Evolutionary conservation across 2,797 vertebrate species (phyloP).

Genomic region (Columba guinea): DNA sequence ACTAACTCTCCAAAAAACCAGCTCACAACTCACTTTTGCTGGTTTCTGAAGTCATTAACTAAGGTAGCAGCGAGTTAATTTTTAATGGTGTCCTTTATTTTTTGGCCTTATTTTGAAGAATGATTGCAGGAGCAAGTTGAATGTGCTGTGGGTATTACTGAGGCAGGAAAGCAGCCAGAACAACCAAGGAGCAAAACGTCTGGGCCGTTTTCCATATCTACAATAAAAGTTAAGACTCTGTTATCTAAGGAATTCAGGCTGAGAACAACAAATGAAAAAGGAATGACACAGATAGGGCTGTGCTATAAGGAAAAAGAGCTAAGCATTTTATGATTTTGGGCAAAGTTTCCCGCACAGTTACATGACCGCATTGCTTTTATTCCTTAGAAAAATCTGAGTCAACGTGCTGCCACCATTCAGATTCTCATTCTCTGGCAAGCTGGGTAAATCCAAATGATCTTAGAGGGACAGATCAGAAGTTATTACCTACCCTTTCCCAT

Average conservation of each 20-base stretch:
- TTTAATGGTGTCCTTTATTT: background rate
- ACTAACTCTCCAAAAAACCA: background rate
- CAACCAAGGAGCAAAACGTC: background rate
- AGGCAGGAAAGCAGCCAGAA: constrained; percentile 20
- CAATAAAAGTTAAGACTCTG: constrained; percentile 8
- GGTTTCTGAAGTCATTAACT: background rate
- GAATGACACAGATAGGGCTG: background rate
- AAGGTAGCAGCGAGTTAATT: background rate
- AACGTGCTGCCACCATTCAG: background rate
- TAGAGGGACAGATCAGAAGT: background rate
- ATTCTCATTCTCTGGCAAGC: background rate
- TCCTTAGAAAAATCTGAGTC: background rate
- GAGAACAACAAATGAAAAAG: constrained; percentile 11
- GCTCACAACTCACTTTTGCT: background rate
- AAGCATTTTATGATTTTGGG: background rate
- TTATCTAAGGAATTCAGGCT: constrained; percentile 55
- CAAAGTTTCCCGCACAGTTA: background rate
- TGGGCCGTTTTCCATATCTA: constrained; percentile 41
- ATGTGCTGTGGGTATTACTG: background rate
- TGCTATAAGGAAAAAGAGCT: background rate
- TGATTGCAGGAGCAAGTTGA: background rate
- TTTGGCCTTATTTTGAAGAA: background rate
- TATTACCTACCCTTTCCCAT: background rate
- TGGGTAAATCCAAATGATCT: background rate
- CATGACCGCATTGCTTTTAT: background rate